A percentile compares a stretch with the other conserved stretches of the same genome.
These are phyloP conservation scores for Sipha maydis DNA, from an alignment of 2,888 invertebrate species.

Conservation along the genomic window DNA sequence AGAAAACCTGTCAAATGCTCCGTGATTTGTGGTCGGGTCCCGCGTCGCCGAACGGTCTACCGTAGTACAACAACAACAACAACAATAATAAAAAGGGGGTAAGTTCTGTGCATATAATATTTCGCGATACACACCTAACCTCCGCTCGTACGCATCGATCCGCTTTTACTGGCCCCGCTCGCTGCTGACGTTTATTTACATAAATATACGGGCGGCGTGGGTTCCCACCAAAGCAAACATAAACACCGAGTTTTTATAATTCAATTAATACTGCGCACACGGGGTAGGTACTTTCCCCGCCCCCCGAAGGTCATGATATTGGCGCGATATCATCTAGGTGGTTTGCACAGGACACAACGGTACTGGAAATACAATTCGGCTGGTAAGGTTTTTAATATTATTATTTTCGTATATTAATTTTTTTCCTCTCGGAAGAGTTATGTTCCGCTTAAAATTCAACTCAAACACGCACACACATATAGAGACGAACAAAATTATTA, in stretches of 20 bases:
- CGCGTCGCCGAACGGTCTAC: slow-evolving; percentile 19
- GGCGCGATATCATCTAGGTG: background rate
- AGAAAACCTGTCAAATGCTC: slow-evolving; percentile 36
- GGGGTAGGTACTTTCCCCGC: background rate
- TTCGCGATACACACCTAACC: background rate
- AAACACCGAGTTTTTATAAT: background rate
- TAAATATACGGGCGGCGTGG: no score
- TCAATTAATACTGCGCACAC: no score
- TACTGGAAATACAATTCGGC: background rate
- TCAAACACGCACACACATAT: background rate
- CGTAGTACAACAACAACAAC: background rate
- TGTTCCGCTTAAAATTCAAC: background rate
- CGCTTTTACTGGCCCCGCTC: background rate
- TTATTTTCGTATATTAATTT: no score
- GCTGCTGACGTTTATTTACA: no score
- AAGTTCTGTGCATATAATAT: slow-evolving; percentile 36
- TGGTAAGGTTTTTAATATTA: background rate
- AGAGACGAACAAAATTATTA: background rate
- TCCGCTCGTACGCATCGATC: background rate
- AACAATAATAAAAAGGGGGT: slow-evolving; percentile 54
- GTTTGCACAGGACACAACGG: background rate
- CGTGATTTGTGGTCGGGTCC: slow-evolving; percentile 54
- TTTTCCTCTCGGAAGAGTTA: background rate
- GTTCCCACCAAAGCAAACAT: background rate
- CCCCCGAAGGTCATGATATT: background rate